Percentiles rank a stretch among this genome's conserved stretches.
Evolutionary conservation across 30 jellyfish, hydroid and myxozoan genomes (phyloP).

Genomic region (Rhopilema esculentum): DNA sequence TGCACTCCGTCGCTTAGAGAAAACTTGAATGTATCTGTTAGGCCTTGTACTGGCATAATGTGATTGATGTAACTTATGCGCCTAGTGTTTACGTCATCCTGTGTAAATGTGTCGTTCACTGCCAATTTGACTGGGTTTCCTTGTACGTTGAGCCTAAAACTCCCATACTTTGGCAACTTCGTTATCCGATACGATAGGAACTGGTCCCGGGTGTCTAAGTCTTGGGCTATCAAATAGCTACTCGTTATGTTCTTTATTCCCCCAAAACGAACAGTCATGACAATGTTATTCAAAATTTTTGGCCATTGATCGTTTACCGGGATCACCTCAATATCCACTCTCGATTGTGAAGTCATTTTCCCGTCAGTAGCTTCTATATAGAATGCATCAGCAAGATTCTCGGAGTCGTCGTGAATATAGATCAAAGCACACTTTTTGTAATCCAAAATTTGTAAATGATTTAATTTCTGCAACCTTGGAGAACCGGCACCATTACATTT

Average conservation of each 20-base stretch:
- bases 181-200: conserved; percentile 18
- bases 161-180: conserved; percentile 53
- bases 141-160: conserved; percentile 5
- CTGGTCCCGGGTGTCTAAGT: conserved; percentile 39
- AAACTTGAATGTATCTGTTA: conserved; percentile 11
- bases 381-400: conserved; percentile 42
- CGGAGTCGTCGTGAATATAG: conserved; percentile 68
- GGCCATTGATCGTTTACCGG: conserved; percentile 65
- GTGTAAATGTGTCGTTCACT: conserved; percentile 48
- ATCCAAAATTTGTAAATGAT: background rate
- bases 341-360: conserved; percentile 14
- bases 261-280: conserved; percentile 57
- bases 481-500: conserved; percentile 47
- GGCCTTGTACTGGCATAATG: conserved; percentile 50
- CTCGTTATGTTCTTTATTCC: conserved; percentile 31
- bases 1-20: conserved; percentile 46
- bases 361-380: conserved; percentile 66
- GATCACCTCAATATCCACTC: conserved; percentile 3
- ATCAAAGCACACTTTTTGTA: conserved; percentile 39
- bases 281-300: conserved; percentile 20
- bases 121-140: background rate
- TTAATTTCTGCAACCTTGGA: conserved; percentile 15
- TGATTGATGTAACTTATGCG: conserved; percentile 45
- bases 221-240: conserved; percentile 56
- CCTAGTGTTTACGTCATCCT: conserved; percentile 39